Evolutionary conservation across 2,888 invertebrate species (phyloP), one percentile per base, ranked within the genome.

Genomic region (Epinotia demarniana): DNA sequence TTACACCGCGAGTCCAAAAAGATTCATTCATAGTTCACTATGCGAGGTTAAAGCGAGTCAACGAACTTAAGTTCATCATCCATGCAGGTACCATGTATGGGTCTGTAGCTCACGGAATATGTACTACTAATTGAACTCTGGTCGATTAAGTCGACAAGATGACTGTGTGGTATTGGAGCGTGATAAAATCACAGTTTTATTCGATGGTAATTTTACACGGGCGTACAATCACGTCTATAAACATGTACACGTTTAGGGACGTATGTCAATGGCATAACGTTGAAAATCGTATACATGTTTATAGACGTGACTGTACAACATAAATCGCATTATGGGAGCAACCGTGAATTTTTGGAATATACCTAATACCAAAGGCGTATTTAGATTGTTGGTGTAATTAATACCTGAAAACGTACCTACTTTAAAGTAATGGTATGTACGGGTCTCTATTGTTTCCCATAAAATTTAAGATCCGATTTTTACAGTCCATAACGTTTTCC

Each of bases 21-120:
- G 11, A 75, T 60, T 75, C 64, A 64, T 71, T 53, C n/a, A n/a
- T n/a, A n/a, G n/a, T n/a, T n/a, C 53, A 39, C 70, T 60, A 64
- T 81, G 80, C 81, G 84, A 85, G 83, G 85, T 78, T 84, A 79
- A 18, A 19, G 18, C 55, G 76, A 80, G 87, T 83, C 87, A 72
- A 76, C 73, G 85, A 85, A 81, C 86, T 77, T 68, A 84, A 86
- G 87, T 88, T 88, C 87, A 86, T 78, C 81, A 83, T 66, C 62
- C 46, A 43, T 74, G 53, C 75, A 71, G 75, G 70, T 64, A 70
- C 33, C 60, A 60, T 16, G 53, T 53, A 60, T 16, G 53, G 75
- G 64, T 61, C 70, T 33, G 23, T n/a, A 8, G 33, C 39, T 33
- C 23, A 39, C 60, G 13, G 58, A 6, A 19, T 64, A 53, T 43